Evolutionary conservation across 2,113 vertebrate species (phyloP).

Genomic region (Burhinus bistriatus): DNA sequence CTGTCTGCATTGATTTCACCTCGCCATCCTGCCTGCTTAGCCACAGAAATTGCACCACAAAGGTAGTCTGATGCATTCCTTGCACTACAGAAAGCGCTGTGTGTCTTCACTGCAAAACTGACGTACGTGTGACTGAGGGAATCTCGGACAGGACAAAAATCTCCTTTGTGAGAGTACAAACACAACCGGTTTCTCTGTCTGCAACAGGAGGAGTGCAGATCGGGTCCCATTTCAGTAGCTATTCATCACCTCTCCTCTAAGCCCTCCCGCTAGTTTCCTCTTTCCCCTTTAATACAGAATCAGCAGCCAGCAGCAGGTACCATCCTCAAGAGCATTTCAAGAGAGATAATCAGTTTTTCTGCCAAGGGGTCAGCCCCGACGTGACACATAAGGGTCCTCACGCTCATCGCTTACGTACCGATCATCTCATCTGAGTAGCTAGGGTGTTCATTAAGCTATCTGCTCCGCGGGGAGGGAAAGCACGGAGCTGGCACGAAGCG

Average conservation of each 20-base stretch:
- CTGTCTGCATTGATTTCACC: neutral
- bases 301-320: neutral
- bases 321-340: neutral
- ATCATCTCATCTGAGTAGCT: neutral
- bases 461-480: neutral
- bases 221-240: neutral
- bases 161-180: neutral
- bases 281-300: neutral
- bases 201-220: neutral
- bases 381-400: neutral
- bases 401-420: neutral
- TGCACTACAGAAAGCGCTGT: neutral
- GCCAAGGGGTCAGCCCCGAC: rapidly evolving
- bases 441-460: neutral
- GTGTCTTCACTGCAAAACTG: neutral
- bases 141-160: neutral
- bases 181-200: neutral
- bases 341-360: neutral
- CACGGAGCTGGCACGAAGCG: rapidly evolving
- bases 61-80: neutral
- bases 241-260: neutral
- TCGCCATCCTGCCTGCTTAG: neutral
- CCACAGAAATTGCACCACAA: neutral
- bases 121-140: rapidly evolving
- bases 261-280: neutral